These are phyloP conservation scores for Halcyon chelicuti DNA, from an alignment of 2,797 vertebrate genomes.

Conservation along the genomic window DNA sequence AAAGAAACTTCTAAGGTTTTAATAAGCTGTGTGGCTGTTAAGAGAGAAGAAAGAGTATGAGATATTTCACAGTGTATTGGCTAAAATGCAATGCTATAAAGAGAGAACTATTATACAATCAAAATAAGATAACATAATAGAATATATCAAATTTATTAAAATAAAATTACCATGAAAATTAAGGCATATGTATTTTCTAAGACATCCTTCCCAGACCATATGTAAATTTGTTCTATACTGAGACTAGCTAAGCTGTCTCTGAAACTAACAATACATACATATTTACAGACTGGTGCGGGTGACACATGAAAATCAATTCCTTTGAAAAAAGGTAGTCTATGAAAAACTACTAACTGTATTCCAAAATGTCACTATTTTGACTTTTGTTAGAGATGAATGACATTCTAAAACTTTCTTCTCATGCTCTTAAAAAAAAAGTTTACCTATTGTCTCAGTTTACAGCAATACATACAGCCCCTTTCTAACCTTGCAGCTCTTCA, in stretches of 20 bases:
- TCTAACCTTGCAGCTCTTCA: not conserved
- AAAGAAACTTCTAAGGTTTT: not conserved
- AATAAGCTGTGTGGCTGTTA: not conserved
- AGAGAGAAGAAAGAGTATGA: not conserved
- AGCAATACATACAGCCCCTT: not conserved
- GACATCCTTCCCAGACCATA: not conserved
- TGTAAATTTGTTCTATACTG: fast-evolving
- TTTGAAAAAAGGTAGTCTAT: not conserved
- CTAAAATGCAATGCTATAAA: not conserved
- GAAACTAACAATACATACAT: not conserved
- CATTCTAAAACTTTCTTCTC: not conserved
- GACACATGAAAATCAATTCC: not conserved
- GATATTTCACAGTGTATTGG: not conserved
- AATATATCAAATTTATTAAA: not conserved
- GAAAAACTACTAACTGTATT: not conserved
- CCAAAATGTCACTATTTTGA: not conserved
- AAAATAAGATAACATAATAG: constrained; percentile 7
- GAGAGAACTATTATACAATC: not conserved
- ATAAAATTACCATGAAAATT: not conserved
- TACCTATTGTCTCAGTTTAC: not conserved
- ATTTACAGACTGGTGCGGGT: not conserved
- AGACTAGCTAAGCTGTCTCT: not conserved
- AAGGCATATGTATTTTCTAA: not conserved
- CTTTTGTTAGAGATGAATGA: not conserved
- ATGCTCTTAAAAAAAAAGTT: not conserved